These are phyloP conservation scores for Salpingus planirostris DNA, from an alignment of 2,888 invertebrate genomes.

Conservation along the genomic window DNA sequence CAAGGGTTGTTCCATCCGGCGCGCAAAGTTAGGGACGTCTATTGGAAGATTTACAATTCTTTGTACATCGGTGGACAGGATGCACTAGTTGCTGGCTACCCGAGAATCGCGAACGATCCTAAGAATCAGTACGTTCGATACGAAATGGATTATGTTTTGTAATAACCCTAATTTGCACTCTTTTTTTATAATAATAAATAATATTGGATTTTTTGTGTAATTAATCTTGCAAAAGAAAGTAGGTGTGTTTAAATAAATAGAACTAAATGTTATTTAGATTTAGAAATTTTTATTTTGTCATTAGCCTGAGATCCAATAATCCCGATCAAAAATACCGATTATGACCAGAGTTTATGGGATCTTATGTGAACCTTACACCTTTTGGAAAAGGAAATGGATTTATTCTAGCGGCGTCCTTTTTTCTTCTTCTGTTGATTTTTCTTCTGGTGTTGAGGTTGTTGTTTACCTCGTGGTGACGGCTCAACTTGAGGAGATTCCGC, in stretches of 20 bases:
- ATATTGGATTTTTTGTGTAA: no score
- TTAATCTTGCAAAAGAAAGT: no score
- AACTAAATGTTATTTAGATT: no score
- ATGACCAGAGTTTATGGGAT: no score
- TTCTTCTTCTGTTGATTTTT: constrained; percentile 33
- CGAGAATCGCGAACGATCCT: constrained; percentile 91
- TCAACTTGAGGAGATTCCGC: constrained; percentile 28
- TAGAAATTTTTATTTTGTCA: no score
- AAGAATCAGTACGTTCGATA: constrained; percentile 89
- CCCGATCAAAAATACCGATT: no score
- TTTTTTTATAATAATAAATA: no score
- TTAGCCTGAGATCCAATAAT: no score
- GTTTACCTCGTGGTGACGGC: constrained; percentile 30
- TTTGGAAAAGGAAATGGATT: no score
- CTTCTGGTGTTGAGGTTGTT: constrained; percentile 22
- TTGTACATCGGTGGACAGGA: constrained; percentile 99
- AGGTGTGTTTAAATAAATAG: no score
- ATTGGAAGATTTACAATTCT: constrained; percentile 99
- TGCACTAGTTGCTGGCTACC: constrained; percentile 93
- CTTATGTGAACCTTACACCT: no score
- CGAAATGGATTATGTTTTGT: constrained; percentile 88
- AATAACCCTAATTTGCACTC: no score
- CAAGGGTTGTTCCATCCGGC: constrained; percentile 98
- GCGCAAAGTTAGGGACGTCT: constrained; percentile 96
- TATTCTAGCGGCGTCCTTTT: constrained; percentile 37